Conservation (phyloP, 2,797 vertebrate species). For the Acanthopagrus latus region DNA sequence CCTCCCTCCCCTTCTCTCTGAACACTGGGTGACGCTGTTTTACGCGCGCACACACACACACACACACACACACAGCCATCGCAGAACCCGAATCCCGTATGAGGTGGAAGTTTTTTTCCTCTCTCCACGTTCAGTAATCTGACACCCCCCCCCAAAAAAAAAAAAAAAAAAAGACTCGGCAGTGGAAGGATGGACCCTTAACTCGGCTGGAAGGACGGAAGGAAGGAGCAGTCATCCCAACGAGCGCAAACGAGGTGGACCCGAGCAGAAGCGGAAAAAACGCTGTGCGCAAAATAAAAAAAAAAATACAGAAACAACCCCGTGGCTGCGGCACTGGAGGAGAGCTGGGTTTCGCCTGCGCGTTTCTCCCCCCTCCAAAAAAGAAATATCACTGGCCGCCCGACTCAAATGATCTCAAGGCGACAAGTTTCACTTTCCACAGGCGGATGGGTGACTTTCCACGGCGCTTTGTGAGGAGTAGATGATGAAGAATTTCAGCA, state of each 20-base stretch:
- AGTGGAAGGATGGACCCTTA: constrained; percentile 83
- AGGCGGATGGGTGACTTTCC: constrained; percentile 92
- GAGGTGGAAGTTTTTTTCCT: constrained; percentile 79
- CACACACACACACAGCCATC: not conserved
- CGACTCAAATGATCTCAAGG: constrained; percentile 72
- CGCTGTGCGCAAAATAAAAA: constrained; percentile 42
- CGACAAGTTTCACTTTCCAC: constrained; percentile 80
- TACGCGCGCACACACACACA: constrained; percentile 15
- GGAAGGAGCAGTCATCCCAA: constrained; percentile 70
- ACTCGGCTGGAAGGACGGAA: constrained; percentile 74
- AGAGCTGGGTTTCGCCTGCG: constrained; percentile 48
- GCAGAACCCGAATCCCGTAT: constrained; percentile 32
- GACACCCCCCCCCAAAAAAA: constrained; percentile 83
- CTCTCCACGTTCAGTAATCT: constrained; percentile 84
- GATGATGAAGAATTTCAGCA: constrained; percentile 92
- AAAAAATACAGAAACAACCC: constrained; percentile 30
- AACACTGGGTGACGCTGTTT: constrained; percentile 78
- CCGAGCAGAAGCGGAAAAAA: constrained; percentile 42
- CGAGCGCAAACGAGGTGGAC: constrained; percentile 56
- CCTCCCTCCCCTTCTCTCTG: not conserved
- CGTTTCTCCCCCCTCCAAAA: constrained; percentile 40
- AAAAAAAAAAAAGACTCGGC: constrained; percentile 26
- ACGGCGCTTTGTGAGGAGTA: constrained; percentile 88
- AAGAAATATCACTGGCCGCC: constrained; percentile 29
- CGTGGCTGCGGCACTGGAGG: constrained; percentile 64